These are phyloP conservation scores for Lacanobia oleracea DNA, from an alignment of 2,888 invertebrate genomes.

Conservation along the genomic window DNA sequence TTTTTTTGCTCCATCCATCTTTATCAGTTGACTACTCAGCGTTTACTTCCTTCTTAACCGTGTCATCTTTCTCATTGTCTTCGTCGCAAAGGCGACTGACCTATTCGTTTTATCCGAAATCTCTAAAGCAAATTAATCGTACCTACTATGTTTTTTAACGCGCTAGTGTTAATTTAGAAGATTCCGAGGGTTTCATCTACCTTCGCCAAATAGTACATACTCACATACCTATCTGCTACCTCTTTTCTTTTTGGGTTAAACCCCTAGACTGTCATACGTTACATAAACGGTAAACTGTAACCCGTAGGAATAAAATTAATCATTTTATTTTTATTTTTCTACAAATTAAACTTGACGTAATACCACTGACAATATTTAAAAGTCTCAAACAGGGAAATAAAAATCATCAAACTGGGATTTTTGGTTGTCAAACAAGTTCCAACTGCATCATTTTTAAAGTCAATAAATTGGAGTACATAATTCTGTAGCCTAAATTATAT, in stretches of 20 bases:
- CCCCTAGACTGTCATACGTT: too few species aligned
- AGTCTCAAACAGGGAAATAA: not conserved
- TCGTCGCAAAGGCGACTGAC: constrained; percentile 19
- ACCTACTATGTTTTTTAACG: not conserved
- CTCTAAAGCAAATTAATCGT: not conserved
- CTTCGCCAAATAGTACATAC: not conserved
- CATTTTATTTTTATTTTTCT: too few species aligned
- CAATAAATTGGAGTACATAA: constrained; percentile 1
- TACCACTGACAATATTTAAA: not conserved
- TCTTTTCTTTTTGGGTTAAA: not conserved
- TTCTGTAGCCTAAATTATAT: constrained; percentile 11
- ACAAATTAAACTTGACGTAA: not conserved
- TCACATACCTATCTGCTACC: not conserved
- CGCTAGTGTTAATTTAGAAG: not conserved
- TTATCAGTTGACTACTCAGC: constrained; percentile 41
- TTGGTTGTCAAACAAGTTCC: constrained; percentile 1
- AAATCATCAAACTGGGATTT: not conserved
- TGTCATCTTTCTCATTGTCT: constrained; percentile 53
- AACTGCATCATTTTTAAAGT: constrained; percentile 17
- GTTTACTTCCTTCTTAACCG: constrained; percentile 48
- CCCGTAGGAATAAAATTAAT: not conserved
- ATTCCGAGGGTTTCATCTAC: not conserved
- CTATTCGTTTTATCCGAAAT: constrained; percentile 27
- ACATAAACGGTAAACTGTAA: not conserved
- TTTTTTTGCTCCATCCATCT: constrained; percentile 44